Conservation (phyloP, 1,140 invertebrate genomes). For the Streblospio benedicti region DNA sequence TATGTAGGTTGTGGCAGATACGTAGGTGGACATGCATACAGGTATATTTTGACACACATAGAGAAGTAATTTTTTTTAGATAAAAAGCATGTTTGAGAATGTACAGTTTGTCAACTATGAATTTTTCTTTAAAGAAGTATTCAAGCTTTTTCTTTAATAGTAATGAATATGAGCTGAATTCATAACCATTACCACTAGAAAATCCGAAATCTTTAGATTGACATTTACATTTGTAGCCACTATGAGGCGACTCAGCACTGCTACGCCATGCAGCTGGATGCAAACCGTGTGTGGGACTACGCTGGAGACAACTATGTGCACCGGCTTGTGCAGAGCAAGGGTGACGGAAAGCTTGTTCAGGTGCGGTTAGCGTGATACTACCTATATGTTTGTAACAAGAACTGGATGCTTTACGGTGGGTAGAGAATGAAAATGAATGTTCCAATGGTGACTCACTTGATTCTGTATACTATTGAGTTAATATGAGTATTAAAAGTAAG, state of each 20-base stretch:
- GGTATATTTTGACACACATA: constrained; percentile 40
- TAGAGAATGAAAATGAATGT: too few species aligned
- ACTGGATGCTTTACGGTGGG: too few species aligned
- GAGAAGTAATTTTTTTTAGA: neutral
- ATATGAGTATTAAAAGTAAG: too few species aligned
- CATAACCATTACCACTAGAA: neutral
- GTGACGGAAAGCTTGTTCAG: constrained; percentile 93
- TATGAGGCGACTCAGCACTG: constrained; percentile 92
- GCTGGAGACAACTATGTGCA: constrained; percentile 96
- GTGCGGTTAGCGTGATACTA: too few species aligned
- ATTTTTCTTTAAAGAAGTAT: too few species aligned
- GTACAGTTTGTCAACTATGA: too few species aligned
- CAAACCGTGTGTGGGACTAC: constrained; percentile 97
- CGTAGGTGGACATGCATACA: constrained; percentile 61
- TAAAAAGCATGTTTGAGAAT: neutral
- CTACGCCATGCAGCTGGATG: constrained; percentile 88
- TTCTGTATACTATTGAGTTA: too few species aligned
- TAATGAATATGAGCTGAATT: too few species aligned
- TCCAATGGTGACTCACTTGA: too few species aligned
- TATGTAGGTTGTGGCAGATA: constrained; percentile 92
- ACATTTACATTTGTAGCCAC: constrained; percentile 57
- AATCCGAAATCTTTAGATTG: constrained; percentile 9
- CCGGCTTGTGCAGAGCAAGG: constrained; percentile 87
- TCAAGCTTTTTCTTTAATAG: too few species aligned
- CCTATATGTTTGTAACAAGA: too few species aligned